A percentile compares a stretch with the other conserved stretches of the same genome.
Conservation (phyloP, 30 jellyfish, hydroid and myxozoan genomes). For the Hydractinia symbiolongicarpus region DNA sequence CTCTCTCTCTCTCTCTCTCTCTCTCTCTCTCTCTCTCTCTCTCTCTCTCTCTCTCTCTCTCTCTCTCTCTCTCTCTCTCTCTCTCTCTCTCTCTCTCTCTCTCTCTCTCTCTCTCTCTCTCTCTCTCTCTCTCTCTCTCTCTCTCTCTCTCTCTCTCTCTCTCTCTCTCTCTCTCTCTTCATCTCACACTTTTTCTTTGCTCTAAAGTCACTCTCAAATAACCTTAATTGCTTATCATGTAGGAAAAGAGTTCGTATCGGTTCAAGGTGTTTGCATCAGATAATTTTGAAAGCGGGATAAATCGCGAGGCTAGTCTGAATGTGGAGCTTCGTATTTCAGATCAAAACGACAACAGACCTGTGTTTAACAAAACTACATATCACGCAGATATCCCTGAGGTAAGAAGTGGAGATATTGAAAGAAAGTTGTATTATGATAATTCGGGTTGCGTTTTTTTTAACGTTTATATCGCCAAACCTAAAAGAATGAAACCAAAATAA, state of each 20-base stretch:
- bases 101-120: not conserved
- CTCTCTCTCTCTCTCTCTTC: not conserved
- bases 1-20: not conserved
- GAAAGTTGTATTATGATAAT: too few species aligned
- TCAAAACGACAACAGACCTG: conserved; percentile 67
- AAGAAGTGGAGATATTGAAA: too few species aligned
- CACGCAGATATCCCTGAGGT: conserved; percentile 30
- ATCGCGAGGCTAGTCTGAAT: conserved; percentile 27
- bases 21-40: not conserved
- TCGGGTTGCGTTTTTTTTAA: too few species aligned
- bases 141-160: not conserved
- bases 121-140: not conserved
- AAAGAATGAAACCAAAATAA: too few species aligned
- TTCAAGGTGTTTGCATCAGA: conserved; percentile 23
- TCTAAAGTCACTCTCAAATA: not conserved
- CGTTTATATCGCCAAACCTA: too few species aligned
- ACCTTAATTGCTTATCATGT: not conserved
- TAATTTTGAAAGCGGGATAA: conserved; percentile 27
- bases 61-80: not conserved
- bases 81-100: not conserved
- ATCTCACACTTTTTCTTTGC: not conserved
- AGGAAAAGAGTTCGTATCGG: not conserved
- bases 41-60: not conserved
- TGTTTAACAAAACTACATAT: conserved; percentile 35
- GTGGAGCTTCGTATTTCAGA: conserved; percentile 41